These are phyloP conservation scores for Sus scrofa DNA, from an alignment of 2,113 vertebrate species.

Conservation along the genomic window T2T-Sscrofa CM000816.6:16606501-16607000, in stretches of 20 bases:
- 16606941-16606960: not conserved
- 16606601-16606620: not conserved
- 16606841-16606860: not conserved
- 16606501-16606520: not conserved
- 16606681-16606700: not conserved
- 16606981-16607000: not conserved
- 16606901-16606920: not conserved
- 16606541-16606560: conserved; percentile 1
- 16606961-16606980: not conserved
- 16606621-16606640: not conserved
- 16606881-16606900: not conserved
- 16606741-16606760: not conserved
- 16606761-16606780: not conserved
- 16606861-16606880: no score
- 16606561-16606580: not conserved
- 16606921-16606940: not conserved
- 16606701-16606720: not conserved
- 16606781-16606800: not conserved
- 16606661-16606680: not conserved
- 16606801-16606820: not conserved
- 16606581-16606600: not conserved
- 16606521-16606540: conserved; percentile 35
- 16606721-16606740: not conserved
- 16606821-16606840: not conserved
- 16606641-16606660: accelerated